These are phyloP conservation scores for Acanthochromis polyacanthus DNA, from an alignment of 2,113 vertebrate species.

Conservation along the genomic window DNA sequence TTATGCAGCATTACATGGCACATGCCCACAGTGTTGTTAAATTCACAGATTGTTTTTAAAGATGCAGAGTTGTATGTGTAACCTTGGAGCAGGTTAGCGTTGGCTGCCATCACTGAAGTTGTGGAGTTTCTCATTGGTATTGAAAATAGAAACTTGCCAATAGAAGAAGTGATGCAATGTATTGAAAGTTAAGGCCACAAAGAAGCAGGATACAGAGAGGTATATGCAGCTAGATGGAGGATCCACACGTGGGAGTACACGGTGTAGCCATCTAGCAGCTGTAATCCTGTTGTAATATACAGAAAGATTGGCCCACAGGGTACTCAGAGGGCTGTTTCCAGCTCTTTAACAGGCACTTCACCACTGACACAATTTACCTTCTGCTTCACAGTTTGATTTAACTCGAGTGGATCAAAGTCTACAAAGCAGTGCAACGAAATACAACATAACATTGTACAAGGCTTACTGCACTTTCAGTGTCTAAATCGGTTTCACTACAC, in stretches of 20 bases:
- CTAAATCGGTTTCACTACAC: neutral
- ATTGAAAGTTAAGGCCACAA: slow-evolving; percentile 27
- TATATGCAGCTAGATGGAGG: slow-evolving; percentile 21
- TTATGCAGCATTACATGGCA: slow-evolving; percentile 62
- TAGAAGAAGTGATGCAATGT: slow-evolving; percentile 41
- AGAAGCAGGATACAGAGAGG: slow-evolving; percentile 8
- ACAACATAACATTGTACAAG: neutral
- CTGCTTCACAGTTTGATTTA: slow-evolving; percentile 22
- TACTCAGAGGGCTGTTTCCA: slow-evolving; percentile 1
- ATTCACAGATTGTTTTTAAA: slow-evolving; percentile 60
- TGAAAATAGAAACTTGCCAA: slow-evolving; percentile 24
- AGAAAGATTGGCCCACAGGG: slow-evolving; percentile 19
- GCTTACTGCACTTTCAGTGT: neutral
- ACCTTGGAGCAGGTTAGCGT: slow-evolving; percentile 50
- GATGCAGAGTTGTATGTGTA: slow-evolving; percentile 38
- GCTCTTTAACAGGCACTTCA: neutral
- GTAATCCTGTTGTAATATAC: slow-evolving; percentile 49
- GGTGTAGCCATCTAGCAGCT: slow-evolving; percentile 21
- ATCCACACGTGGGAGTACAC: slow-evolving; percentile 12
- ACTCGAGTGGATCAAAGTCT: slow-evolving; percentile 12
- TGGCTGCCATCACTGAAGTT: slow-evolving; percentile 31
- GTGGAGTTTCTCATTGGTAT: slow-evolving; percentile 26
- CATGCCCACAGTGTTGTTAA: slow-evolving; percentile 60
- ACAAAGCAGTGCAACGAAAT: neutral
- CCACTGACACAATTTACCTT: slow-evolving; percentile 6